These are phyloP conservation scores for Gortyna flavago DNA, from an alignment of 2,888 invertebrate species.

Conservation along the genomic window DNA sequence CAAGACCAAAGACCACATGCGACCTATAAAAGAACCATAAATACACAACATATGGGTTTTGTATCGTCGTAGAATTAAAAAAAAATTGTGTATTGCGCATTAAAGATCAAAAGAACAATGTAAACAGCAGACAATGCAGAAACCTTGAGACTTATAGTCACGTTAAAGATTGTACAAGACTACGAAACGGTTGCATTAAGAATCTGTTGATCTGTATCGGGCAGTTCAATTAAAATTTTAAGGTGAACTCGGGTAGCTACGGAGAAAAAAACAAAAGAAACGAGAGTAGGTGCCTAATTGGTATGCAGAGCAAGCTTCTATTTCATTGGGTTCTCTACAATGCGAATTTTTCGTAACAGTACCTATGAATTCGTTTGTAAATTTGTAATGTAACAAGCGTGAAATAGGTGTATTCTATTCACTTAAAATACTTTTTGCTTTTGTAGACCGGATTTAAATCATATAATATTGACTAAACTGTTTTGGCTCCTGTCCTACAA, in stretches of 20 bases:
- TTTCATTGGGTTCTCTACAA: constrained; percentile 14
- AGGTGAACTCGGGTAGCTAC: constrained; percentile 33
- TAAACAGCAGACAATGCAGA: constrained; percentile 44
- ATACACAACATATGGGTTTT: constrained; percentile 50
- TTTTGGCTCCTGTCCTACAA: constrained; percentile 13
- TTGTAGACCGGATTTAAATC: neutral
- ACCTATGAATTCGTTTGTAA: constrained; percentile 14
- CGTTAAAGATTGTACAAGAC: constrained; percentile 33
- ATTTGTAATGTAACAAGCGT: constrained; percentile 29
- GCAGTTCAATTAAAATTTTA: constrained; percentile 57
- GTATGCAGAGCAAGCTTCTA: constrained; percentile 40
- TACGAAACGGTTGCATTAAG: constrained; percentile 38
- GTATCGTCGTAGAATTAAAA: constrained; percentile 36
- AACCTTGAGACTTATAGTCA: constrained; percentile 42
- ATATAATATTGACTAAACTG: constrained; percentile 1
- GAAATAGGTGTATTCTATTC: neutral
- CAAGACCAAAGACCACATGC: constrained; percentile 57
- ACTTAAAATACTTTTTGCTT: neutral
- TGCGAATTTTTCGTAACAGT: constrained; percentile 16
- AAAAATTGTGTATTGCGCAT: constrained; percentile 45
- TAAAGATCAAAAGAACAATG: constrained; percentile 55
- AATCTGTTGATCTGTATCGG: constrained; percentile 53
- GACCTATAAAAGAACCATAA: constrained; percentile 57
- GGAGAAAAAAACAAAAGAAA: constrained; percentile 40
- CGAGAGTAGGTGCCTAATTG: constrained; percentile 29